Percentiles rank a stretch among this genome's conserved stretches.
Conservation (phyloP, 2,888 invertebrate genomes). For the Cheilosia vulpina region DNA sequence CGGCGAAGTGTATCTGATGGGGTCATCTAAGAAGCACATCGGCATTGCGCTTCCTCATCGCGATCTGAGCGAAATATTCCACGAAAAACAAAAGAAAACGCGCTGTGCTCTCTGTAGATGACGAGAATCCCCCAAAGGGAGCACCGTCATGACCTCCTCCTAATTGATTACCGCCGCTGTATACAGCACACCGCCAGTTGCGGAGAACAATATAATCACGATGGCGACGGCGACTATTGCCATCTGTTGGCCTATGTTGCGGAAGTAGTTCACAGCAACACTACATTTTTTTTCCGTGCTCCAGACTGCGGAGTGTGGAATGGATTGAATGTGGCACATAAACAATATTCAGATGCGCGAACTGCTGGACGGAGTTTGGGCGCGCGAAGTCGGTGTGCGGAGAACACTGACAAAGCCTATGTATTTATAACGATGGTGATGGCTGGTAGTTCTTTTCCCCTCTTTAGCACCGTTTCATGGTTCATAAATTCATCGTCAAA, state of each 20-base stretch:
- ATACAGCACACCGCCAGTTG: background rate
- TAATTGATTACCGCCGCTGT: conserved; percentile 60
- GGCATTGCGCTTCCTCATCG: conserved; percentile 38
- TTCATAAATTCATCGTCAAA: conserved; percentile 71
- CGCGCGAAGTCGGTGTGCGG: conserved; percentile 1
- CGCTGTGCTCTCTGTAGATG: conserved; percentile 7
- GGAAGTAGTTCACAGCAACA: conserved; percentile 66
- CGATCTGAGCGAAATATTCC: conserved; percentile 14
- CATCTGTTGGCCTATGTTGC: conserved; percentile 51
- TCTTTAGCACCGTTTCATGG: conserved; percentile 70
- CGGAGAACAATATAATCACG: conserved; percentile 3
- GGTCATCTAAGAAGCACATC: conserved; percentile 63
- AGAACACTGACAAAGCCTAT: conserved; percentile 9
- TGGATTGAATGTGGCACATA: conserved; percentile 67
- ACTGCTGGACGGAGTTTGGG: conserved; percentile 25
- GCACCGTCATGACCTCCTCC: conserved; percentile 57
- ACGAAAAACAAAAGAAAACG: conserved; percentile 32
- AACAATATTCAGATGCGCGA: conserved; percentile 69
- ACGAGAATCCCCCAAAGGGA: conserved; percentile 19
- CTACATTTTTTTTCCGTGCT: conserved; percentile 57
- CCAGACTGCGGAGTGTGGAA: conserved; percentile 52
- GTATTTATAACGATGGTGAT: conserved; percentile 63
- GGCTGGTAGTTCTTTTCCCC: conserved; percentile 41
- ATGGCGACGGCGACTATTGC: conserved; percentile 42
- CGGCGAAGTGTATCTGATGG: conserved; percentile 34